phyloP scores from a whole-genome alignment of 2,888 invertebrate genomes.

The Sphinx pinastri region DNA sequence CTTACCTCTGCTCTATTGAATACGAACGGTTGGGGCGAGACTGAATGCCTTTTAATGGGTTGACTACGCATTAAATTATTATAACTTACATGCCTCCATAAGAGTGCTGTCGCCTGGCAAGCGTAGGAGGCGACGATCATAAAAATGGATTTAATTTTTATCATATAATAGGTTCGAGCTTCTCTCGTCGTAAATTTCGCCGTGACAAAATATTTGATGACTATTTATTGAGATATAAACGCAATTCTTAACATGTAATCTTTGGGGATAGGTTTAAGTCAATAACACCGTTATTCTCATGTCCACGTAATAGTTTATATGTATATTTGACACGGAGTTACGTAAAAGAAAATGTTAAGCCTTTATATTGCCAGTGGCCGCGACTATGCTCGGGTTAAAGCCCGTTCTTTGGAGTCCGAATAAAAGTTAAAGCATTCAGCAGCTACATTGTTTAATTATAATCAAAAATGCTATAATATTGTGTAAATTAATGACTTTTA shows the following conservation, averaged over 20 bases:
- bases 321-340: not conserved
- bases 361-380: not conserved
- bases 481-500: not conserved
- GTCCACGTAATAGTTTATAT: conserved; percentile 6
- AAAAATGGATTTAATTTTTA: conserved; percentile 61
- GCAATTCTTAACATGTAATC: conserved; percentile 42
- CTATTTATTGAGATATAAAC: conserved; percentile 57
- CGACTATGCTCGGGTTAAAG: no score
- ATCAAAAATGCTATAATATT: not conserved
- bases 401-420: not conserved
- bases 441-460: no score
- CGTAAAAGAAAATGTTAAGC: not conserved
- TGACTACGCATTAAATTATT: conserved; percentile 61
- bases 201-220: conserved; percentile 68
- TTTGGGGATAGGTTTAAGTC: conserved; percentile 10
- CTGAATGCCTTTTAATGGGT: conserved; percentile 77
- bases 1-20: conserved; percentile 54
- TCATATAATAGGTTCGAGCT: conserved; percentile 49
- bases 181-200: conserved; percentile 53
- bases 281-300: conserved; percentile 7
- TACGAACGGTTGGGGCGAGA: conserved; percentile 54
- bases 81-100: conserved; percentile 57
- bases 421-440: no score
- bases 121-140: conserved; percentile 56
- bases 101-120: conserved; percentile 33